A percentile compares a stretch with the other conserved stretches of the same genome.
These are phyloP conservation scores for Rhinoraja longicauda DNA, from an alignment of 2,797 vertebrate species.

Conservation along the genomic window DNA sequence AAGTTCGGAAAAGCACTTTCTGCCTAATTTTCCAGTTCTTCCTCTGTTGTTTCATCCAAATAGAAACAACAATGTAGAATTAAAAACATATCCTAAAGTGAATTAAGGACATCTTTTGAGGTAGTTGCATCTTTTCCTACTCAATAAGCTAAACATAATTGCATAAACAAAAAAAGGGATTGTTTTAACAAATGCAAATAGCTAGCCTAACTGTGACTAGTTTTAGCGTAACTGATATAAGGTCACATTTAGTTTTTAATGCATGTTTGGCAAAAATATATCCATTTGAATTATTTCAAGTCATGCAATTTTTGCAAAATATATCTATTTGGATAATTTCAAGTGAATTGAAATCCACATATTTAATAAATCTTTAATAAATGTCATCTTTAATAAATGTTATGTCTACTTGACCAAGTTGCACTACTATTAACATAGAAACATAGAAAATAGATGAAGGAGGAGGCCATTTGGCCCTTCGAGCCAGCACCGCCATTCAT, in stretches of 20 bases:
- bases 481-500: no score
- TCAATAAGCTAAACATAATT: background rate
- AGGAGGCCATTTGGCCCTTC: no score
- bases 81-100: background rate
- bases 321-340: background rate
- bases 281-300: background rate
- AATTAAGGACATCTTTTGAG: background rate
- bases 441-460: no score
- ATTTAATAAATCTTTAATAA: no score
- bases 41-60: background rate
- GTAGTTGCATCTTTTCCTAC: background rate
- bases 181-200: background rate
- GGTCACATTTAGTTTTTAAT: background rate
- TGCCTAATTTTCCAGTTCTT: background rate
- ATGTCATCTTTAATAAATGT: background rate
- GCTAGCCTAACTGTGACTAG: background rate
- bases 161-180: background rate
- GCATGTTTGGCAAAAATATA: background rate
- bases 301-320: background rate
- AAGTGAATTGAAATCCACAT: background rate
- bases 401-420: background rate
- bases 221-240: background rate
- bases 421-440: no score
- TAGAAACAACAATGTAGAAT: background rate
- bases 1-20: background rate